Conservation (phyloP, 2,888 invertebrate genomes). For the Spialia ferax region DNA sequence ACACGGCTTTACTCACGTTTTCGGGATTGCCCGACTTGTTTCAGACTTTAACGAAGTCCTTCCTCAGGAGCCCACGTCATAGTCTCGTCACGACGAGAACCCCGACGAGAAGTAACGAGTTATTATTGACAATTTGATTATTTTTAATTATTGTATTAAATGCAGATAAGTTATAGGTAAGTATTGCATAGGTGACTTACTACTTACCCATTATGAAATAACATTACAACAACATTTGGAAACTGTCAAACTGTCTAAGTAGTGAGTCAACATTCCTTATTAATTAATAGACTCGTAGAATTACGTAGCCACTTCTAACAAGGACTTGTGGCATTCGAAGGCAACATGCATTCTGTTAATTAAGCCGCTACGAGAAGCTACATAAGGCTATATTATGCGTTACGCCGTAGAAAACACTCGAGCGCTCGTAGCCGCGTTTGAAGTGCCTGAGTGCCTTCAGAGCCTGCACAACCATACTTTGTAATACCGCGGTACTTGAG, state of each 20-base stretch:
- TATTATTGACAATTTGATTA: no score
- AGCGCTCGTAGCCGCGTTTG: conserved; percentile 24
- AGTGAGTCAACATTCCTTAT: neutral
- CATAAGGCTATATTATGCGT: conserved; percentile 20
- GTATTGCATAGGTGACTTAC: no score
- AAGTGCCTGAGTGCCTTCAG: conserved; percentile 18
- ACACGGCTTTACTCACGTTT: no score
- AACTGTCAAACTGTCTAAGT: neutral
- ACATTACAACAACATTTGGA: neutral
- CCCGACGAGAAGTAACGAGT: no score
- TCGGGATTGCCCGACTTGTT: no score
- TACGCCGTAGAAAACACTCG: conserved; percentile 27
- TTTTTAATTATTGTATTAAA: no score
- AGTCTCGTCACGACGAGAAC: no score
- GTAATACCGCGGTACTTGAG: conserved; percentile 11
- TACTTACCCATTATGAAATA: neutral
- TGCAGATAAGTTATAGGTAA: no score
- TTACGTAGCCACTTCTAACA: conserved; percentile 1
- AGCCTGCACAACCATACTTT: conserved; percentile 5
- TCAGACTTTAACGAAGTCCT: no score
- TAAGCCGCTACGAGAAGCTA: conserved; percentile 23
- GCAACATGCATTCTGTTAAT: conserved; percentile 28
- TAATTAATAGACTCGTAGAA: neutral
- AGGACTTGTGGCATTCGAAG: conserved; percentile 24
- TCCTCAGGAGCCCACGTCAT: no score